These are phyloP conservation scores for Scelioninae gen. 1 DNA, from an alignment of 2,888 invertebrate species.

Conservation along the genomic window DNA sequence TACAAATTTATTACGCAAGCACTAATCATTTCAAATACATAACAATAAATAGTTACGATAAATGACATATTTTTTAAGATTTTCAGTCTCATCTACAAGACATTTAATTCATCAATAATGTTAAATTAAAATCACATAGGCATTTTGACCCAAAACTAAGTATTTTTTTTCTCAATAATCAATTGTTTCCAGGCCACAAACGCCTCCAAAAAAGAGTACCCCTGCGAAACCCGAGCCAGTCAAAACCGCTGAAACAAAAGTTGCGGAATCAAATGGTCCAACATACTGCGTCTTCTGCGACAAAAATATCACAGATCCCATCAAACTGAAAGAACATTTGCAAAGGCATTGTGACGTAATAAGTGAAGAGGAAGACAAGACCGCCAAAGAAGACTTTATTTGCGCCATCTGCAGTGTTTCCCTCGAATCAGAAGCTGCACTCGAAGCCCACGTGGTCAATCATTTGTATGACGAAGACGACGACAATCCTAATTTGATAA, in stretches of 20 bases:
- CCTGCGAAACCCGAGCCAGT: neutral
- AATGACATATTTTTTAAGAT: too few species aligned
- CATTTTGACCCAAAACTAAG: too few species aligned
- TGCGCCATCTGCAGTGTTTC: conserved; percentile 82
- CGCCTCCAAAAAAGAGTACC: too few species aligned
- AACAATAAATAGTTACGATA: too few species aligned
- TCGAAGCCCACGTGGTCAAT: conserved; percentile 80
- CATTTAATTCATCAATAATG: too few species aligned
- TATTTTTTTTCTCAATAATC: too few species aligned
- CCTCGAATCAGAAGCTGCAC: conserved; percentile 78
- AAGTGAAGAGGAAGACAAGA: conserved; percentile 78
- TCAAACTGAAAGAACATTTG: conserved; percentile 81
- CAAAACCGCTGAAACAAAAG: conserved; percentile 41
- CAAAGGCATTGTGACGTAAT: conserved; percentile 82
- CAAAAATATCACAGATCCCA: conserved; percentile 80
- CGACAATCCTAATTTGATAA: conserved; percentile 81
- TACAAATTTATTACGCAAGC: too few species aligned
- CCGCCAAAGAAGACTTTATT: conserved; percentile 77
- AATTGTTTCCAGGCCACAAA: too few species aligned
- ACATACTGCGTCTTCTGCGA: conserved; percentile 81
- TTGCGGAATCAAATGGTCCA: conserved; percentile 1
- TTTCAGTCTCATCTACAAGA: too few species aligned
- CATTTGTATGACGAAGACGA: conserved; percentile 81
- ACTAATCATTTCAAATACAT: too few species aligned
- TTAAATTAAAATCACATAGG: too few species aligned